Evolutionary conservation across 1,140 invertebrate species (phyloP), one percentile per base, ranked within the genome.

Genomic region (Eupeodes corollae): DNA sequence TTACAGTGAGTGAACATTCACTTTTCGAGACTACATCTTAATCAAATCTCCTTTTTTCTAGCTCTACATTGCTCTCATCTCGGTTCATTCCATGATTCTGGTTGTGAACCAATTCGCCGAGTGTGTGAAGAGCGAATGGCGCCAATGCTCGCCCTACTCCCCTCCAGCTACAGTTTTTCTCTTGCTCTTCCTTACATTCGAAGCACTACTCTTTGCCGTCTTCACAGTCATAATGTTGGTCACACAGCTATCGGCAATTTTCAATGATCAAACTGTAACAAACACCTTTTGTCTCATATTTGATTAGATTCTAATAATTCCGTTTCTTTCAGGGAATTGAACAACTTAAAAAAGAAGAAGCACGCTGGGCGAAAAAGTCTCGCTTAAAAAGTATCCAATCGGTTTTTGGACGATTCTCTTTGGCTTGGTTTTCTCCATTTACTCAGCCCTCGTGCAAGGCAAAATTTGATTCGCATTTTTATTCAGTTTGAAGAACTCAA

Each of bases 141-240:
- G 88, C 61, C 88, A 88, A 54, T 97, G 95, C 70, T 87, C 89
- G 31, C 78, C 82, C 0, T 93, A 90, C 63, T 94, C 90, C 18
- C 93, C 95, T 42, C 93, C 96, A 11, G 88, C 88, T 2, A 98
- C 93, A 0, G 93, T 98, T 26, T 85, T 99, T 15, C 75, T 99
- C 40, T 72, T 99, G 13, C 79, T 99, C 43, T 97, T 98, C 65
- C 77, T 99, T 14, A 86, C 94, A 21, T 96, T 99, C 63, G 97
- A 99, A 72, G 89, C 90, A 1, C 74, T 99, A 18, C 75, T 99
- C 14, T 99, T 99, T 75, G 91, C 94, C 13, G 94, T 99, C 55
- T 99, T 99, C 71, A 99, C 96, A 6, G 84, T 84, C 26, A 92
- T 99, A 9, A 99, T 99, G 97, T 81, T 97, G 57, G 87, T 86